Conservation (phyloP, 2,113 vertebrate genomes). For the Morone chrysops region DNA sequence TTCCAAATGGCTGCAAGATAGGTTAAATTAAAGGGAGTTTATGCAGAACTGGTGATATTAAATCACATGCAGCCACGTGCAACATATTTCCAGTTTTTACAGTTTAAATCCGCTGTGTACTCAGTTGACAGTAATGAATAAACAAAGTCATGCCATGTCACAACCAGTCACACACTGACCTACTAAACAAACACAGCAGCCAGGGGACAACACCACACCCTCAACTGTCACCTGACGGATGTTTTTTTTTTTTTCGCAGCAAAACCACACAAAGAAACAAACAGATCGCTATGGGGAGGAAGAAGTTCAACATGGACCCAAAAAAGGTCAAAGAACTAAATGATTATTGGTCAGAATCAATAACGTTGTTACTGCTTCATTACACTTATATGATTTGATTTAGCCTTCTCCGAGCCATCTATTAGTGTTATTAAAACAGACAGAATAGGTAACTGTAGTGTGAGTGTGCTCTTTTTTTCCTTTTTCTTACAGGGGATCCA, state of each 20-base stretch:
- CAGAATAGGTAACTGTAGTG: not conserved
- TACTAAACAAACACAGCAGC: slow-evolving; percentile 38
- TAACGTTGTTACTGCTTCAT: not conserved
- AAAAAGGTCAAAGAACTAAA: slow-evolving; percentile 87
- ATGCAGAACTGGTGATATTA: not conserved
- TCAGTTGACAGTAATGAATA: slow-evolving; percentile 15
- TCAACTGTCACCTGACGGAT: slow-evolving; percentile 9
- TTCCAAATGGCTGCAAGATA: slow-evolving; percentile 6
- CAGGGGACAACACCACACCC: slow-evolving; percentile 13
- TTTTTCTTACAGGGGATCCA: slow-evolving; percentile 90
- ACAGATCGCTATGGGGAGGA: slow-evolving; percentile 98
- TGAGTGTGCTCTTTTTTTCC: not conserved
- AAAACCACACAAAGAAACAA: slow-evolving; percentile 98
- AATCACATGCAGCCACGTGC: not conserved
- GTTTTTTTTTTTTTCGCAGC: slow-evolving; percentile 77
- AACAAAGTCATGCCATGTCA: slow-evolving; percentile 16
- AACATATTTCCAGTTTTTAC: not conserved
- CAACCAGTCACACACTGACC: slow-evolving; percentile 16
- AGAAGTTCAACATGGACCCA: slow-evolving; percentile 99
- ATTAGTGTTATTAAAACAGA: slow-evolving; percentile 7
- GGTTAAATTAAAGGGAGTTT: not conserved
- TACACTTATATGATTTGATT: not conserved
- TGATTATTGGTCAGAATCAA: not conserved
- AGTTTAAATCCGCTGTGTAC: not conserved
- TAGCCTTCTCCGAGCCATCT: not conserved